phyloP scores from a whole-genome alignment of 2,888 invertebrate species.

The Drosophila aldrichi region DNA sequence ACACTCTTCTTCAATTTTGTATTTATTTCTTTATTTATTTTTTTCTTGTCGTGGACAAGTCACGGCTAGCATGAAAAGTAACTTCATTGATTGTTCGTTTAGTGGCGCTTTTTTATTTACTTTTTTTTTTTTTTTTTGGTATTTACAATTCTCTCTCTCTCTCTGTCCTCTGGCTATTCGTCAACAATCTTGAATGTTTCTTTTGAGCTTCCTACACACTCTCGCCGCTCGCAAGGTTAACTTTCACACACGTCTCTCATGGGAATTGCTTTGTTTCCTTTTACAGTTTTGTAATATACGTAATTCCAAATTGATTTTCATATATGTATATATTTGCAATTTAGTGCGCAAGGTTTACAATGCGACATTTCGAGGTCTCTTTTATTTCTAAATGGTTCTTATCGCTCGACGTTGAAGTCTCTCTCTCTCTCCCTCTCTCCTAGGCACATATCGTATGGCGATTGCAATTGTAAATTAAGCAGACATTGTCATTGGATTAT shows the following conservation, averaged over 20 bases:
- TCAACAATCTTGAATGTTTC: constrained; percentile 25
- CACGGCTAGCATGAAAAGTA: constrained; percentile 58
- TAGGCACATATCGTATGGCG: neutral
- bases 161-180: constrained; percentile 18
- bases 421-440: constrained; percentile 21
- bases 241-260: constrained; percentile 61
- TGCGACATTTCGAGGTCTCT: constrained; percentile 25
- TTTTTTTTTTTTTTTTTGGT: constrained; percentile 37
- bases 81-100: constrained; percentile 51
- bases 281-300: constrained; percentile 53
- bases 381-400: constrained; percentile 43
- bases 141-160: constrained; percentile 56
- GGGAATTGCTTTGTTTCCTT: constrained; percentile 59
- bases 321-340: constrained; percentile 32
- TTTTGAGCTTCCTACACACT: constrained; percentile 48
- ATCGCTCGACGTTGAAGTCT: constrained; percentile 42
- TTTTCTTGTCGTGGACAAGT: constrained; percentile 16
- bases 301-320: constrained; percentile 66
- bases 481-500: constrained; percentile 8
- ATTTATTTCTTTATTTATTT: constrained; percentile 3
- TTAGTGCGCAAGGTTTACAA: constrained; percentile 54
- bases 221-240: constrained; percentile 39
- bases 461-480: constrained; percentile 20
- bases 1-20: constrained; percentile 13
- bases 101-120: constrained; percentile 29